Percentiles rank a stretch among this genome's conserved stretches.
phyloP scores from a whole-genome alignment of 2,113 vertebrate species.

The Lycocorax pyrrhopterus region DNA sequence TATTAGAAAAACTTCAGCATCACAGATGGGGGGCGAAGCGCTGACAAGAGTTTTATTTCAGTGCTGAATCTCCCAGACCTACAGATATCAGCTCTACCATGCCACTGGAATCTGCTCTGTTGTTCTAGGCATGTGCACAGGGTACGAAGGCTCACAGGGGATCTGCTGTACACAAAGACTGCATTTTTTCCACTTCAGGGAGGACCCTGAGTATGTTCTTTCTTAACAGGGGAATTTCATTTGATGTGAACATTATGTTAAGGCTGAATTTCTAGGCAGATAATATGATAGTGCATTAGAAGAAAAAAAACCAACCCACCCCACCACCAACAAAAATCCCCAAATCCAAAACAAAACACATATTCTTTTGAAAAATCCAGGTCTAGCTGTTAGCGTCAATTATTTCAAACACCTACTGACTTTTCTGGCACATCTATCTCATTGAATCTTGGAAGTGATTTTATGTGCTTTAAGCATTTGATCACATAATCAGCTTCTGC shows the following conservation, averaged over 20 bases:
- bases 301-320: not conserved
- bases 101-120: not conserved
- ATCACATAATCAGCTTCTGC: slow-evolving; percentile 36
- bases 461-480: slow-evolving; percentile 17
- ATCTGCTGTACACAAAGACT: not conserved
- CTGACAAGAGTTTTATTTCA: not conserved
- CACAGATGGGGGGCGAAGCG: fast-evolving
- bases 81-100: not conserved
- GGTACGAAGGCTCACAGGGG: not conserved
- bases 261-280: slow-evolving; percentile 27
- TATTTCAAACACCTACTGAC: slow-evolving; percentile 49
- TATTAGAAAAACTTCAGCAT: not conserved
- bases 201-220: not conserved
- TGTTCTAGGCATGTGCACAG: not conserved
- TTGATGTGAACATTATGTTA: slow-evolving; percentile 52
- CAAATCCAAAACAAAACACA: not conserved
- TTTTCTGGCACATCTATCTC: slow-evolving; percentile 40
- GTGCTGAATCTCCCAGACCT: not conserved
- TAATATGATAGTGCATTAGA: not conserved
- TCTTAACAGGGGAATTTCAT: slow-evolving; percentile 23
- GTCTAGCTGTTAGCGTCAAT: not conserved
- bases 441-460: not conserved
- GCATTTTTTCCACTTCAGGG: slow-evolving; percentile 2
- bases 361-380: slow-evolving; percentile 50
- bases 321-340: not conserved